These are phyloP conservation scores for Threskiornis aethiopicus DNA, from an alignment of 2,797 vertebrate genomes.

Conservation along the genomic window DNA sequence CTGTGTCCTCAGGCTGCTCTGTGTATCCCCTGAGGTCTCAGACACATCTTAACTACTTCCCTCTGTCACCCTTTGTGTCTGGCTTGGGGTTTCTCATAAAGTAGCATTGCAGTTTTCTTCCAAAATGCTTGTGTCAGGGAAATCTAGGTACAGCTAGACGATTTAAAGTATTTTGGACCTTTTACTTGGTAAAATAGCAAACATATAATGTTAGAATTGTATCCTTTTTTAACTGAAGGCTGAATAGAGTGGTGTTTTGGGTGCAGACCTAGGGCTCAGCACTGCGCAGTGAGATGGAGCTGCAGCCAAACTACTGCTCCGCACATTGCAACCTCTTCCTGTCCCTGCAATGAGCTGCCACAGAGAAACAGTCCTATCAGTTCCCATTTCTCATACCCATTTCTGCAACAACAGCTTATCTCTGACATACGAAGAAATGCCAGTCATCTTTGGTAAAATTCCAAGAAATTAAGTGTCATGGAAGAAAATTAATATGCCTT, in stretches of 20 bases:
- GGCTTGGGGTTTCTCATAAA: neutral
- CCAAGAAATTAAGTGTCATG: neutral
- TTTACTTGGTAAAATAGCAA: neutral
- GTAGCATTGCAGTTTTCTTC: neutral
- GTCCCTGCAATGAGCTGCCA: neutral
- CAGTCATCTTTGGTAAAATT: neutral
- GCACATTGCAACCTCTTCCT: neutral
- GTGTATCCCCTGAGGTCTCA: neutral
- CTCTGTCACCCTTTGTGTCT: neutral
- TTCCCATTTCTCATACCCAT: neutral
- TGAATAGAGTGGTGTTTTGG: neutral
- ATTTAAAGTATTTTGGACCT: neutral
- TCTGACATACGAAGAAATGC: neutral
- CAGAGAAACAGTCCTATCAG: neutral
- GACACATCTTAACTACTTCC: neutral
- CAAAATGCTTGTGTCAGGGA: neutral
- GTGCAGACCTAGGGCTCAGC: neutral
- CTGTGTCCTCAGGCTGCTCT: neutral
- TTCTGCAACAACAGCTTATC: neutral
- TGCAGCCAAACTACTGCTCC: neutral
- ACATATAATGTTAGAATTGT: neutral
- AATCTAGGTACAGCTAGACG: neutral
- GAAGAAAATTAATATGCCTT: neutral
- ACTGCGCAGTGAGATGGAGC: accelerated
- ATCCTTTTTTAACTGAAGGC: neutral